These are phyloP conservation scores for Epinotia nisella DNA, from an alignment of 2,888 invertebrate species.

Conservation along the genomic window DNA sequence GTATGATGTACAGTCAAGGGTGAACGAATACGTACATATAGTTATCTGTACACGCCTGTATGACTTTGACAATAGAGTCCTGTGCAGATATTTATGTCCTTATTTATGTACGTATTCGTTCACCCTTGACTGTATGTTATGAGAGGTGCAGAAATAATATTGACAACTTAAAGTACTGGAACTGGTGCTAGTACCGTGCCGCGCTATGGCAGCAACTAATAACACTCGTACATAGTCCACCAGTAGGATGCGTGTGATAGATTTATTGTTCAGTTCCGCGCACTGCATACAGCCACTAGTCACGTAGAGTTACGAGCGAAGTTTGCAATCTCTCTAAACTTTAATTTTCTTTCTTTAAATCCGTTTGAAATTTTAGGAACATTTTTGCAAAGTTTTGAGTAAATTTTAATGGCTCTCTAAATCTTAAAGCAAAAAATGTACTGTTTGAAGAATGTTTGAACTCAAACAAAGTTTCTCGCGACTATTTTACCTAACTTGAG, in stretches of 20 bases:
- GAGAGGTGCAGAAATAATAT: too few relatives aligned
- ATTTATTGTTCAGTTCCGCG: constrained; percentile 42
- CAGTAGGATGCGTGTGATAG: constrained; percentile 42
- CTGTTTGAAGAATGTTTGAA: not conserved
- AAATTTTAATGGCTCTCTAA: constrained; percentile 29
- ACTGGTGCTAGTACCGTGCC: not conserved
- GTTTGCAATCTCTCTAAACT: constrained; percentile 30
- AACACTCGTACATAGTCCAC: constrained; percentile 34
- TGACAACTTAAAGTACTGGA: constrained; percentile 1
- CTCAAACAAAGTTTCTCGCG: constrained; percentile 1
- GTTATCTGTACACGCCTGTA: too few relatives aligned
- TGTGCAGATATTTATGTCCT: too few relatives aligned
- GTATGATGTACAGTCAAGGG: too few relatives aligned
- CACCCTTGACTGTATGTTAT: too few relatives aligned
- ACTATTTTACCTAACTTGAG: not conserved
- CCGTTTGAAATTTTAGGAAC: constrained; percentile 22
- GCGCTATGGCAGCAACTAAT: constrained; percentile 30
- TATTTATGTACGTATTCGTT: too few relatives aligned
- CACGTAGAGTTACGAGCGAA: constrained; percentile 44
- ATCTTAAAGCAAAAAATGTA: constrained; percentile 15
- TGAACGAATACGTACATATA: too few relatives aligned
- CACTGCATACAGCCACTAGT: constrained; percentile 38
- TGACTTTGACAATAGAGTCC: too few relatives aligned
- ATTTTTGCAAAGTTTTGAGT: constrained; percentile 15
- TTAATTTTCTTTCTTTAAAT: constrained; percentile 33